Conservation (phyloP, 2,797 vertebrate species). For the Ctenopoma multispine region DNA sequence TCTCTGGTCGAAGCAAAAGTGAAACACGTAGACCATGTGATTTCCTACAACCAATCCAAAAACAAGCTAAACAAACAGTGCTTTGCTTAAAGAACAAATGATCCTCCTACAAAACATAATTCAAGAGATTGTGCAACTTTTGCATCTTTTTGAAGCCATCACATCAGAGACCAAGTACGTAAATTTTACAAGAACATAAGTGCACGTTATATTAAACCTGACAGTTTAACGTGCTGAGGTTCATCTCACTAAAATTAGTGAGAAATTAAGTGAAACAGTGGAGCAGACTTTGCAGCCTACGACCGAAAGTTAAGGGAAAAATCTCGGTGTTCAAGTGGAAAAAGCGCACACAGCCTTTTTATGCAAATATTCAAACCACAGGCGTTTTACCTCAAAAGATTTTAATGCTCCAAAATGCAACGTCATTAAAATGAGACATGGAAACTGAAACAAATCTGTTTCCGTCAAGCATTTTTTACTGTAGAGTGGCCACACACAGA, state of each 20-base stretch:
- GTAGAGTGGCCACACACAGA: not conserved
- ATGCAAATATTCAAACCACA: slow-evolving; percentile 36
- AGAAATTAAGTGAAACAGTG: slow-evolving; percentile 17
- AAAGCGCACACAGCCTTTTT: slow-evolving; percentile 35
- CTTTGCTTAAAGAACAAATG: too few species aligned
- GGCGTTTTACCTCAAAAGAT: slow-evolving; percentile 37
- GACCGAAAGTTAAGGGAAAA: slow-evolving; percentile 26
- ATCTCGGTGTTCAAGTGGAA: slow-evolving; percentile 25
- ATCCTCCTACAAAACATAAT: too few species aligned
- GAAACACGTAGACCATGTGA: too few species aligned
- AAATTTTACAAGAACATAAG: too few species aligned
- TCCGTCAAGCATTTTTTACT: not conserved
- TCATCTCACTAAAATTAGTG: slow-evolving; percentile 6
- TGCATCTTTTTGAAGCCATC: too few species aligned
- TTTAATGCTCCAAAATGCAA: slow-evolving; percentile 14
- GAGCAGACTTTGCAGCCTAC: not conserved
- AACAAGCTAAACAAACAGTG: too few species aligned
- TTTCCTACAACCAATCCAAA: too few species aligned
- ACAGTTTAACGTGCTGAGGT: not conserved
- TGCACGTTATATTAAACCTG: slow-evolving; percentile 3
- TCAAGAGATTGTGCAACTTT: too few species aligned
- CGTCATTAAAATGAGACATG: slow-evolving; percentile 23
- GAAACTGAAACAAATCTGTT: slow-evolving; percentile 19
- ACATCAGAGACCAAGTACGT: too few species aligned
- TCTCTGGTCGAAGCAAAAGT: too few species aligned